Evolutionary conservation across 2,113 vertebrate genomes (phyloP), one percentile per base, ranked within the genome.

Genomic region (Poecile atricapillus): DNA sequence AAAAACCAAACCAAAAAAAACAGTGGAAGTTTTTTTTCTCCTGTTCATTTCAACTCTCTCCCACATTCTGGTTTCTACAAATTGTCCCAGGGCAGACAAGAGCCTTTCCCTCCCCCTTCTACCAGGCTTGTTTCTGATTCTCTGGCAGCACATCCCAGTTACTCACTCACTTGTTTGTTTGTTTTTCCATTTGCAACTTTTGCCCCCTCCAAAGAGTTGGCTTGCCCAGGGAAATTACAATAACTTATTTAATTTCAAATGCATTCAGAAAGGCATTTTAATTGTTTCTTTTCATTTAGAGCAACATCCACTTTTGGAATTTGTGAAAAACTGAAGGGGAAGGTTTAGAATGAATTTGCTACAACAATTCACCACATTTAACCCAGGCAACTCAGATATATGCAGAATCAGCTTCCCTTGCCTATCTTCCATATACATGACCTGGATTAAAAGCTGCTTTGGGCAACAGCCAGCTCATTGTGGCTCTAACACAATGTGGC

Each of bases 161-260:
- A 89, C 83, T 94, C 83, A 83, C 68, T 75, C 90, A 13, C 78
- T 91, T 90, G 92, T 95, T 97, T 90, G 87, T 85, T 94, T 94
- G 81, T 83, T 83, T 95, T 93, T 91, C 93, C 91, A 88, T 86
- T 95, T 96, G 78, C 55, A 96, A 93, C 75, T 91, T 86, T 83
- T 83, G 82, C 64, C 84, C 91, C 82, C 92, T 96, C 76, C 68
- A 91, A 91, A 91, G 78, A 88, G 37, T 75, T 93, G 64, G 21
- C 56, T 77, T 88, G 75, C 75, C 83, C 71, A 77, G 63, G 58
- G 59, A 94, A 95, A 91, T 70, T 37, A 90, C 75, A 90, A 87
- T 41, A 91, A 95, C 33, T 96, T 94, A 87, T 27, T 95, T 93
- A 1, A 93, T 95, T 95, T 77, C 82, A 80, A 70, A 77, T 60